phyloP scores from a whole-genome alignment of 1,140 invertebrate genomes.

The Tribolium castaneum region DNA sequence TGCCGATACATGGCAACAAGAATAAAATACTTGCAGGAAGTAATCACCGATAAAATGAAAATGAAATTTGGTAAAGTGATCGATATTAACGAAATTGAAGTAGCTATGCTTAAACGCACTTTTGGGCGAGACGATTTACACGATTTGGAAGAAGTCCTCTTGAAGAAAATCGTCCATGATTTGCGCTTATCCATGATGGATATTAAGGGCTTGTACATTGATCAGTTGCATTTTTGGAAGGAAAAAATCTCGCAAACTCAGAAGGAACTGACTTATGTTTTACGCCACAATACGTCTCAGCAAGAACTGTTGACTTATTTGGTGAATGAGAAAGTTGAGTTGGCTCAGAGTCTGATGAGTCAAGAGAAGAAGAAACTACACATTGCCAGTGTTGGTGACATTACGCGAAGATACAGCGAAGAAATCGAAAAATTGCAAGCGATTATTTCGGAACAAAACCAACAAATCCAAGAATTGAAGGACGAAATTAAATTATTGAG shows the following conservation, averaged over 20 bases:
- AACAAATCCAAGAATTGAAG: slow-evolving; percentile 51
- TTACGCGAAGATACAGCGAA: slow-evolving; percentile 58
- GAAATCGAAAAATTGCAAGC: slow-evolving; percentile 64
- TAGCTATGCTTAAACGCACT: slow-evolving; percentile 66
- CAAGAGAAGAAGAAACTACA: slow-evolving; percentile 63
- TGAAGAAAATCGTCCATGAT: slow-evolving; percentile 68
- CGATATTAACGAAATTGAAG: slow-evolving; percentile 69
- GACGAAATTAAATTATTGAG: slow-evolving; percentile 59
- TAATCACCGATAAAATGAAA: slow-evolving; percentile 67
- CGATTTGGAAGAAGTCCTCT: slow-evolving; percentile 68
- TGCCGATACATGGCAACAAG: slow-evolving; percentile 68
- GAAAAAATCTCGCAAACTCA: slow-evolving; percentile 60
- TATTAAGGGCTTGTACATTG: slow-evolving; percentile 63
- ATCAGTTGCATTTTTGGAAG: slow-evolving; percentile 61
- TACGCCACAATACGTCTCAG: slow-evolving; percentile 69
- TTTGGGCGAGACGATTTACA: slow-evolving; percentile 60
- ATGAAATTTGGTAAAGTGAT: slow-evolving; percentile 70
- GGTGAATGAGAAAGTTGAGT: slow-evolving; percentile 68
- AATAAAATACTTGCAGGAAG: slow-evolving; percentile 65
- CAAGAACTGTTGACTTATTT: slow-evolving; percentile 69
- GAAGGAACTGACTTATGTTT: slow-evolving; percentile 63
- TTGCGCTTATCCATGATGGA: slow-evolving; percentile 66
- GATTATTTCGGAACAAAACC: slow-evolving; percentile 47
- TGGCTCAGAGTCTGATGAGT: slow-evolving; percentile 63
- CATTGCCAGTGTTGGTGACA: slow-evolving; percentile 53